Conservation (phyloP, 2,888 invertebrate genomes). For the Tridacna gigas region DNA sequence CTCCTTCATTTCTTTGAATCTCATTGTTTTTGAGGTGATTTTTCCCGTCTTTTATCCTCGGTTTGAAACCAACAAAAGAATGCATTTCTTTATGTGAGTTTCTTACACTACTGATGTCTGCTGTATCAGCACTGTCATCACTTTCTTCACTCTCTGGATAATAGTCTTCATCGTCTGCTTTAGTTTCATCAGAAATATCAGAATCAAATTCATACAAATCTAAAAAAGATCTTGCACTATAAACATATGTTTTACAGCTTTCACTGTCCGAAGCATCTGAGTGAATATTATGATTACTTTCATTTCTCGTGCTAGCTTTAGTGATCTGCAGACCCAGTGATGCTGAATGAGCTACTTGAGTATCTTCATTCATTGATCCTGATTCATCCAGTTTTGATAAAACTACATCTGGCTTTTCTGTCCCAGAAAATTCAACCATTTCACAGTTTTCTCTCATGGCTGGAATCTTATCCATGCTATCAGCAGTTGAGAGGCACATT, state of each 20-base stretch:
- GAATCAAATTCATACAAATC: conserved; percentile 6
- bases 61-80: neutral
- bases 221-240: conserved; percentile 3
- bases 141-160: conserved; percentile 6
- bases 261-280: conserved; percentile 5
- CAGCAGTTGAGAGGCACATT: neutral
- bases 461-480: neutral
- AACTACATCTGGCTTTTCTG: too few species aligned
- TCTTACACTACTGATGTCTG: too few species aligned
- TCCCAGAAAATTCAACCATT: too few species aligned
- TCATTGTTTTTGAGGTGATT: neutral
- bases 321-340: neutral
- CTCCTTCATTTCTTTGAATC: neutral
- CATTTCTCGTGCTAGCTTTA: neutral
- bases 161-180: conserved; percentile 19
- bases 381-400: too few species aligned
- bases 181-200: neutral
- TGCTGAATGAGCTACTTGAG: neutral
- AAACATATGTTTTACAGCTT: conserved; percentile 3
- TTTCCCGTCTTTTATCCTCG: neutral
- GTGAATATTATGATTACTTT: neutral
- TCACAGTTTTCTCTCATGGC: neutral
- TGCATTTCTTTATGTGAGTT: neutral
- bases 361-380: neutral
- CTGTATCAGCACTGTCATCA: too few species aligned